Evolutionary conservation across 2,797 vertebrate species (phyloP).

Genomic region (Enteromius mattozi): DNA sequence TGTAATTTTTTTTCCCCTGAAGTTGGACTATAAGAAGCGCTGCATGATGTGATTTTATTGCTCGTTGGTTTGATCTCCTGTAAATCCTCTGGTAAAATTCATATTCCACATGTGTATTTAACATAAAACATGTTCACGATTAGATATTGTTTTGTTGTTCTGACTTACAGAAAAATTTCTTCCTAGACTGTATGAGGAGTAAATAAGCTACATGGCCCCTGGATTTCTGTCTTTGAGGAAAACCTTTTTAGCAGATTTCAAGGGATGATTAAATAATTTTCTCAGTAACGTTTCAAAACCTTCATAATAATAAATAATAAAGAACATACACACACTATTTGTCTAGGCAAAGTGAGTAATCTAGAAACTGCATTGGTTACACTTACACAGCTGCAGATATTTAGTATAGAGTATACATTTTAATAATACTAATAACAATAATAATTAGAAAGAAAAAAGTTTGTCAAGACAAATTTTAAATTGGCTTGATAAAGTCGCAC

Average conservation of each 20-base stretch:
- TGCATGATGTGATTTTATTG: background rate
- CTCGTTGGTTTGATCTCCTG: background rate
- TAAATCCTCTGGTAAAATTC: background rate
- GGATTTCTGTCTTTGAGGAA: background rate
- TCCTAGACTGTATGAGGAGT: background rate
- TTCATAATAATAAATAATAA: background rate
- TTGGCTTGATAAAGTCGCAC: too few relatives aligned
- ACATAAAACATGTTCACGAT: background rate
- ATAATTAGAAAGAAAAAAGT: too few relatives aligned
- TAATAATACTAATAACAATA: too few relatives aligned
- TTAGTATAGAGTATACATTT: too few relatives aligned
- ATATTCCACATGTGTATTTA: background rate
- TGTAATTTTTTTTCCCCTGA: background rate
- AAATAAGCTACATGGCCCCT: background rate
- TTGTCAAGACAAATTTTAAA: too few relatives aligned
- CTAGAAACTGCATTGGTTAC: background rate
- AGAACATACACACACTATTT: background rate
- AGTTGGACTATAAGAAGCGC: background rate
- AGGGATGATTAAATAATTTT: background rate
- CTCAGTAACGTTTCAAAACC: background rate
- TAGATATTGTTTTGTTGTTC: background rate
- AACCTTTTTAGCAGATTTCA: background rate
- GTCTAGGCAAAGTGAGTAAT: background rate
- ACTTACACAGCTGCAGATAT: too few relatives aligned
- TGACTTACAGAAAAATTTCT: too few relatives aligned